These are phyloP conservation scores for Palythoa grandis DNA, from an alignment of 92 coral and sea anemone genomes.

Conservation along the genomic window DNA sequence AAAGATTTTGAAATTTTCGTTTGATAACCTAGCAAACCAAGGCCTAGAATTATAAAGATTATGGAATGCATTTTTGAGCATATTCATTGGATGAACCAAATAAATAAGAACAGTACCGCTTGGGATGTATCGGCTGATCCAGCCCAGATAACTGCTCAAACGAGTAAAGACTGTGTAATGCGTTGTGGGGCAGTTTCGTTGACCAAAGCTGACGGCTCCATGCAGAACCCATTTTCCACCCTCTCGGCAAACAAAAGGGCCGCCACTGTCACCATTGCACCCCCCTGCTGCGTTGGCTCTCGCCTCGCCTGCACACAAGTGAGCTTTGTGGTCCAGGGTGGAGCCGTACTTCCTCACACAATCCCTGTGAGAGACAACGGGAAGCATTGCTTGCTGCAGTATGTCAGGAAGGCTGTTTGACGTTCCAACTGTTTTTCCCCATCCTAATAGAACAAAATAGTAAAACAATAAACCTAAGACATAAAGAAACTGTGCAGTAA, in stretches of 20 bases:
- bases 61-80: neutral
- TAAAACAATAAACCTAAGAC: neutral
- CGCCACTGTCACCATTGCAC: constrained; percentile 80
- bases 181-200: constrained; percentile 62
- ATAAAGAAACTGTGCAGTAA: neutral
- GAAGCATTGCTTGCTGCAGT: constrained; percentile 74
- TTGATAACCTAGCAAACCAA: no score
- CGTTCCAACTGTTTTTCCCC: constrained; percentile 71
- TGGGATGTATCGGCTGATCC: constrained; percentile 59
- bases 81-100: neutral
- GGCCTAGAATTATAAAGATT: neutral
- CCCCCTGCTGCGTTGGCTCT: constrained; percentile 66
- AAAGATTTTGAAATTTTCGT: no score
- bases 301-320: constrained; percentile 75
- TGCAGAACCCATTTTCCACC: constrained; percentile 74
- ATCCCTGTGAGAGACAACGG: constrained; percentile 61
- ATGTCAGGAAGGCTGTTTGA: constrained; percentile 53
- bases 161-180: constrained; percentile 74
- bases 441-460: constrained; percentile 43
- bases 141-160: constrained; percentile 53
- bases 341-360: constrained; percentile 60
- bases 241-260: constrained; percentile 71
- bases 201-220: constrained; percentile 82
- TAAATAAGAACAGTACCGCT: neutral
- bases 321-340: constrained; percentile 54